Percentiles rank a stretch among this genome's conserved stretches.
These are phyloP conservation scores for Onthophagus sagittarius DNA, from an alignment of 2,888 invertebrate genomes.

Conservation along the genomic window DNA sequence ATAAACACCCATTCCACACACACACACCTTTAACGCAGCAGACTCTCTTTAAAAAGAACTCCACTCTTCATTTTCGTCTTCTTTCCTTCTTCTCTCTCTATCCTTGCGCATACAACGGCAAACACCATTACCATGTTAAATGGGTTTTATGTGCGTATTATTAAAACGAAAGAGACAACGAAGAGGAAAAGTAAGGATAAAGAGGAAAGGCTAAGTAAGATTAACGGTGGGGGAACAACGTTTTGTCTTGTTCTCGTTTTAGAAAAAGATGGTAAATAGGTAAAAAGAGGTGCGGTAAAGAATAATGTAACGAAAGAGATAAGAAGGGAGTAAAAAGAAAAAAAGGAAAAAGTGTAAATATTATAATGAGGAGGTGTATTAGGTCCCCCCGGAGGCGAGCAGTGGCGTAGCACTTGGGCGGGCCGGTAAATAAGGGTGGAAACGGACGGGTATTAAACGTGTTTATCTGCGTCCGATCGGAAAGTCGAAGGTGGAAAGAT, in stretches of 20 bases:
- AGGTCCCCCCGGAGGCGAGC: neutral
- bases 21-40: neutral
- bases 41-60: too few species aligned
- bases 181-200: neutral
- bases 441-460: neutral
- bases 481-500: neutral
- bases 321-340: neutral
- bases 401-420: neutral
- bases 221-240: too few species aligned
- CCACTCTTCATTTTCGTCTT: too few species aligned
- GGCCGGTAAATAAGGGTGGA: neutral
- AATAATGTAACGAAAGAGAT: neutral
- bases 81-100: too few species aligned
- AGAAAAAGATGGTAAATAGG: neutral
- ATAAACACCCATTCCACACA: neutral
- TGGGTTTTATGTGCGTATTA: neutral
- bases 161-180: neutral
- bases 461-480: neutral
- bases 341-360: neutral
- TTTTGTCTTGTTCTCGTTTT: too few species aligned
- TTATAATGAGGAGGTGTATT: neutral
- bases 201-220: neutral
- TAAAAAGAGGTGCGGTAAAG: neutral
- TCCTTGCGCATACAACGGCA: neutral
- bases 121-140: neutral